Base-by-base conservation (phyloP, 2,888 invertebrate genomes). In the Drosophila testacea region DNA sequence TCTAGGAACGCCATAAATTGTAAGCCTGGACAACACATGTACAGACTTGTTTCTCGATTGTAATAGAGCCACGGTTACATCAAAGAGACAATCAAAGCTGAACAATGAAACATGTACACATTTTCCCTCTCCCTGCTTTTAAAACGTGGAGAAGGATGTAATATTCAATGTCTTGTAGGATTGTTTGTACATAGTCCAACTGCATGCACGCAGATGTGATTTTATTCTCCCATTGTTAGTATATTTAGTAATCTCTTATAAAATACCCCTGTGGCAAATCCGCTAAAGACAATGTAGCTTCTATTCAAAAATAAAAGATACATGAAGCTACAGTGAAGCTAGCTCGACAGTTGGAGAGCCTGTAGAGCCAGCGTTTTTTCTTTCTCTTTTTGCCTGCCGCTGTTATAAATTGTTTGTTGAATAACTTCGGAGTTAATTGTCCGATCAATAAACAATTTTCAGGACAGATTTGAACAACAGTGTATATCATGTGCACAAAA, bases 81-180 rank as follows among this genome's bases (percentile, higher is more conserved):
- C 78, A 81, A 81, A 83, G 69, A 83, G 73, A 81, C 69, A 81
- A 83, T 83, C 78, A 81, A 73, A 52, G 50, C 73, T 52, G 54
- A 80, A 83, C 80, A 83, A 83, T 75, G 81, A 62, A 47, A 36
- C 55, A 60, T 32, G 67, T 51, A 55, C 51, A 50, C 54, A 68
- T 32, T 32, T 6, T 6, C 7, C 32, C 9, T 32, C 32, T 6
- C 32, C 32, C 9, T 32, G 7, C 7, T 32, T 6, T 48, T 68
- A 27, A 54, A 28, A 36, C 13, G 6, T 27, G 34, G 56, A 50
- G 6, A 47, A 30, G 4, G 50, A 22, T 16, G 30, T 13, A 62
- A 50, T 50, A 36, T 48, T 22, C 34, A 11, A 32, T 16, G 48
- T 66, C 50, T 51, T 51, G 6, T 13, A 55, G 50, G 34, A 38